A percentile compares a stretch with the other conserved stretches of the same genome.
These are phyloP conservation scores for Atrichornis clamosus DNA, from an alignment of 2,113 vertebrate genomes.

Conservation along the genomic window DNA sequence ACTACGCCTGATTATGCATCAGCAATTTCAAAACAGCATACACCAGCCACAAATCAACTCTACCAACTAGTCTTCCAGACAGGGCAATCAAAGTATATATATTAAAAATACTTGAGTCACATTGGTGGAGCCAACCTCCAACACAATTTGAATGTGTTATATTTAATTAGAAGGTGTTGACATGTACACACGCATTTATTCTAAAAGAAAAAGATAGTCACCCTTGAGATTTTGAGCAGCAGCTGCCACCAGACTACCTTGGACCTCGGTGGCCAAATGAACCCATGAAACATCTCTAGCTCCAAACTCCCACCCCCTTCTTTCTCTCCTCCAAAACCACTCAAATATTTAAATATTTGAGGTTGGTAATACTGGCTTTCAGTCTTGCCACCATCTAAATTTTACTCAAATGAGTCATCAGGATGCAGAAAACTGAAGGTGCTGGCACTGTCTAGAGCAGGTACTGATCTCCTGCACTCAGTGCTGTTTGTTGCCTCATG, in stretches of 20 bases:
- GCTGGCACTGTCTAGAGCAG: background rate
- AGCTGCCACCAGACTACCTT: background rate
- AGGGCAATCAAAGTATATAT: background rate
- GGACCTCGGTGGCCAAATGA: background rate
- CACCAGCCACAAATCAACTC: background rate
- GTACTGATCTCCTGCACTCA: background rate
- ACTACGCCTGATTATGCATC: background rate
- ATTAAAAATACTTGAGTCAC: slow-evolving; percentile 23
- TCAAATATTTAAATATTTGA: background rate
- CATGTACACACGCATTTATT: background rate
- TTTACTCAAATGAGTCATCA: background rate
- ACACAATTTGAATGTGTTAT: background rate
- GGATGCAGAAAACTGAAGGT: background rate
- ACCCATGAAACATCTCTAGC: background rate
- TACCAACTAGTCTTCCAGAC: background rate
- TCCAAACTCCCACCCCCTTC: background rate
- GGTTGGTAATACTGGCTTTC: background rate
- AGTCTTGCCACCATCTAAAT: background rate
- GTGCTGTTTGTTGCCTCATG: background rate
- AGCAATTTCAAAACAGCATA: background rate
- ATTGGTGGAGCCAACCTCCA: background rate
- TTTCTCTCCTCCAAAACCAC: background rate
- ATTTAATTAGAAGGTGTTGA: slow-evolving; percentile 36
- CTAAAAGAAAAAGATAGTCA: background rate
- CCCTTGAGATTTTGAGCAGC: background rate